Evolutionary conservation across 2,113 vertebrate genomes (phyloP).

Genomic region (Cacatua alba): DNA sequence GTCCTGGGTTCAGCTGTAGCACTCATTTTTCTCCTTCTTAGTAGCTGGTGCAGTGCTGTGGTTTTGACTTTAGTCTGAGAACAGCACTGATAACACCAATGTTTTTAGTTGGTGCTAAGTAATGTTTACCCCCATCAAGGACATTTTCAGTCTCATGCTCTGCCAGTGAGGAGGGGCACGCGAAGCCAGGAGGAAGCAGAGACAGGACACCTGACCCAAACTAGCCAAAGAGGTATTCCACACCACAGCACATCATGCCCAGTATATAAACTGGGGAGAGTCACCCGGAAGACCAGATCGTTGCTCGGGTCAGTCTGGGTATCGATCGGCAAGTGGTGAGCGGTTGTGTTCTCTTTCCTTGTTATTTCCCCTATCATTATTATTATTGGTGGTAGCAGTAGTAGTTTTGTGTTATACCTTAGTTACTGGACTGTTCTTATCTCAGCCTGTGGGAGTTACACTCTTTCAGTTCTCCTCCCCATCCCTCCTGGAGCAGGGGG

Average conservation of each 20-base stretch:
- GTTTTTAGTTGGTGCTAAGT: background rate
- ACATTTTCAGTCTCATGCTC: background rate
- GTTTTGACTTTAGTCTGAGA: background rate
- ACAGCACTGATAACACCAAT: background rate
- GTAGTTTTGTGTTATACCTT: background rate
- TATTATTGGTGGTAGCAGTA: background rate
- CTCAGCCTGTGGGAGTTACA: background rate
- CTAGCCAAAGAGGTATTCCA: background rate
- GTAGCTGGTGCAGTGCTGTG: background rate
- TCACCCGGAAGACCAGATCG: rapidly evolving
- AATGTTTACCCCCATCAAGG: background rate
- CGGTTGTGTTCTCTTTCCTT: background rate
- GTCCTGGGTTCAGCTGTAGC: background rate
- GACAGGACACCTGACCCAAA: background rate
- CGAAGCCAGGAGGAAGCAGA: background rate
- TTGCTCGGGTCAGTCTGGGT: background rate
- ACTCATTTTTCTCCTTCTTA: background rate
- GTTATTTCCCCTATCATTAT: background rate
- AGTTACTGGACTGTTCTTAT: background rate
- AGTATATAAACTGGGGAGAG: background rate
- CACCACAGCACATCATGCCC: background rate
- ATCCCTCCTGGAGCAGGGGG: background rate
- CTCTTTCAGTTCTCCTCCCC: background rate
- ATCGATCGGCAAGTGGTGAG: background rate
- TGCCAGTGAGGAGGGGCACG: background rate